Conservation (phyloP, 2,888 invertebrate species). For the Leptothorax acervorum region DNA sequence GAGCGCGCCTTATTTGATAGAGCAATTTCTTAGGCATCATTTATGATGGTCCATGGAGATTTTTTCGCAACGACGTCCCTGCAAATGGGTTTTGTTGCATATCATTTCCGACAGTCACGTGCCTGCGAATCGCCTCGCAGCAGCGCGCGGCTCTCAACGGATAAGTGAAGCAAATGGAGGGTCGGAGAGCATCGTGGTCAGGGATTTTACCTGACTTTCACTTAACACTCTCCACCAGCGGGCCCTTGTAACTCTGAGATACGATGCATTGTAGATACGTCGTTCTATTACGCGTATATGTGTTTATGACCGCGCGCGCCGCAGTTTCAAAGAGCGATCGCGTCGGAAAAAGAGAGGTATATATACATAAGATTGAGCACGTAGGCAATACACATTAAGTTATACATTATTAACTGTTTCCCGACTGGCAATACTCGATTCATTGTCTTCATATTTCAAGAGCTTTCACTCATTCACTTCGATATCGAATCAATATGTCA, state of each 20-base stretch:
- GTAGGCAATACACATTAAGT: neutral
- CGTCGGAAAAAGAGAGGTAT: conserved; percentile 31
- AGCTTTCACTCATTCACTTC: conserved; percentile 20
- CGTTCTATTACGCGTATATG: conserved; percentile 67
- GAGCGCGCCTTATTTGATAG: conserved; percentile 25
- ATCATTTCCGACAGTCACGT: conserved; percentile 55
- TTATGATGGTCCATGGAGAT: neutral
- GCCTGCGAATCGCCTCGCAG: conserved; percentile 61
- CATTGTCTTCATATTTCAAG: conserved; percentile 16
- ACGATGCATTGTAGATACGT: conserved; percentile 66
- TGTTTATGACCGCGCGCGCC: conserved; percentile 50
- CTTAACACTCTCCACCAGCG: conserved; percentile 72
- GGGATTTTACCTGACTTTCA: conserved; percentile 77
- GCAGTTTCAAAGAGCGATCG: conserved; percentile 54
- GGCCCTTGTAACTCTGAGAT: conserved; percentile 68
- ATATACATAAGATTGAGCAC: neutral
- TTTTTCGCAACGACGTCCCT: conserved; percentile 2
- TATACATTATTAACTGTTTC: conserved; percentile 6
- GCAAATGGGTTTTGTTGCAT: conserved; percentile 28
- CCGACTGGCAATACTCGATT: neutral
- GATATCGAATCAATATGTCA: conserved; percentile 6
- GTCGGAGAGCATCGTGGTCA: conserved; percentile 77
- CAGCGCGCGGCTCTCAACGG: conserved; percentile 63
- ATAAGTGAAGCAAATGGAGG: conserved; percentile 72
- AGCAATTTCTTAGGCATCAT: conserved; percentile 36